Conservation (phyloP, 2,888 invertebrate species). For the Diadegma fenestrale region DNA sequence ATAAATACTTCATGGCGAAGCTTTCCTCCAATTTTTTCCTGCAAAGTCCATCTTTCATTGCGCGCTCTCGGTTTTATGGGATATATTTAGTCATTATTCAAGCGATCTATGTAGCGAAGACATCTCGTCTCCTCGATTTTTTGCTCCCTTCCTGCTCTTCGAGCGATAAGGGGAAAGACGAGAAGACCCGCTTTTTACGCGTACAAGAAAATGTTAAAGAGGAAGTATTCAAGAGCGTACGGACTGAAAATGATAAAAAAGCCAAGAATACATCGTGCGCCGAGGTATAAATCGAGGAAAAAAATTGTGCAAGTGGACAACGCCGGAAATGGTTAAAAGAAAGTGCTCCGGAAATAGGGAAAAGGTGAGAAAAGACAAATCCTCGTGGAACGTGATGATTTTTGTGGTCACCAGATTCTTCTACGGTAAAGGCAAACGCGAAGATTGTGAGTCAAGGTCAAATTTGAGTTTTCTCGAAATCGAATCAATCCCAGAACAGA, state of each 20-base stretch:
- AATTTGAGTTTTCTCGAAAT: constrained; percentile 8
- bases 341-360: constrained; percentile 15
- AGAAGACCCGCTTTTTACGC: neutral
- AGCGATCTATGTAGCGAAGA: neutral
- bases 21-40: neutral
- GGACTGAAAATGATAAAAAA: constrained; percentile 6
- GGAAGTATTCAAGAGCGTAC: constrained; percentile 26
- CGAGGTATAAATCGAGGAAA: constrained; percentile 18
- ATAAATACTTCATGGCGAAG: neutral
- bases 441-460: neutral
- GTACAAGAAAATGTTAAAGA: constrained; percentile 11
- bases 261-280: neutral
- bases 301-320: constrained; percentile 35
- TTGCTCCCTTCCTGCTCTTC: neutral
- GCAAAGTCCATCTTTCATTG: neutral
- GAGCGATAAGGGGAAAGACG: constrained; percentile 22
- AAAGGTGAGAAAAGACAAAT: constrained; percentile 26
- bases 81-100: constrained; percentile 4
- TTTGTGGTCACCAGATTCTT: constrained; percentile 6
- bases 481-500: constrained; percentile 23
- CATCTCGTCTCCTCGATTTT: constrained; percentile 5
- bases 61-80: neutral
- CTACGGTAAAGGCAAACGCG: neutral
- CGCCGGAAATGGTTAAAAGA: constrained; percentile 40
- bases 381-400: constrained; percentile 26